These are phyloP conservation scores for Microtus richardsoni DNA, from an alignment of 2,113 vertebrate genomes.

Conservation along the genomic window DNA sequence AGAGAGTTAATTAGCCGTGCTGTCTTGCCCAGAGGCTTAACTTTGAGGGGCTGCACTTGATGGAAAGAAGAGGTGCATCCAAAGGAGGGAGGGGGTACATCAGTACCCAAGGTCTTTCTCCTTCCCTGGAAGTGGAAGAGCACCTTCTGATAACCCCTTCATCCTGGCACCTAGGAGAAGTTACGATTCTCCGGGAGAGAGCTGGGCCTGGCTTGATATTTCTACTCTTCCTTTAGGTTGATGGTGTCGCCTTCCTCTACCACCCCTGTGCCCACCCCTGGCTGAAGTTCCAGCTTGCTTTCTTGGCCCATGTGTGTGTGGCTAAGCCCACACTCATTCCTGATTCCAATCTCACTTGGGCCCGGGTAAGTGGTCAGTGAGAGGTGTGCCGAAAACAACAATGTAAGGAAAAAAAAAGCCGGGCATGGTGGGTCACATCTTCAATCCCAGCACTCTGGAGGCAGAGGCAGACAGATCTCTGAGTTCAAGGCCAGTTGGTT, in stretches of 20 bases:
- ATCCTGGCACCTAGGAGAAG: neutral
- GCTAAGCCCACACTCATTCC: conserved; percentile 84
- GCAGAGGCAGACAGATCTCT: neutral
- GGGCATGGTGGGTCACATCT: neutral
- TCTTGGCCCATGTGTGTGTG: conserved; percentile 85
- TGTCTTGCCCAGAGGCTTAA: neutral
- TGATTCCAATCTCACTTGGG: conserved; percentile 83
- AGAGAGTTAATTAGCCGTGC: neutral
- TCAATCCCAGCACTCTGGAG: neutral
- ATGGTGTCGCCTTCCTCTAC: conserved; percentile 86
- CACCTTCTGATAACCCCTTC: neutral
- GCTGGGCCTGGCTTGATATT: neutral
- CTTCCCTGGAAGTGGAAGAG: neutral
- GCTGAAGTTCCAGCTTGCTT: conserved; percentile 83
- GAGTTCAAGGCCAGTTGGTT: neutral
- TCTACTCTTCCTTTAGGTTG: conserved; percentile 81
- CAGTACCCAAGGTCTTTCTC: neutral
- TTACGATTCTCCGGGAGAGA: neutral
- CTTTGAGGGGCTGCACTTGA: neutral
- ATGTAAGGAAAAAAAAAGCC: neutral
- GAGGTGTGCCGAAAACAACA: neutral
- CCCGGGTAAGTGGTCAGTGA: conserved; percentile 84
- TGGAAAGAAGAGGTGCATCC: neutral
- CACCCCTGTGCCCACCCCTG: conserved; percentile 87
- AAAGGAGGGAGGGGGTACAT: neutral